Conservation (phyloP, 2,113 vertebrate species). For the Rallus limicola region DNA sequence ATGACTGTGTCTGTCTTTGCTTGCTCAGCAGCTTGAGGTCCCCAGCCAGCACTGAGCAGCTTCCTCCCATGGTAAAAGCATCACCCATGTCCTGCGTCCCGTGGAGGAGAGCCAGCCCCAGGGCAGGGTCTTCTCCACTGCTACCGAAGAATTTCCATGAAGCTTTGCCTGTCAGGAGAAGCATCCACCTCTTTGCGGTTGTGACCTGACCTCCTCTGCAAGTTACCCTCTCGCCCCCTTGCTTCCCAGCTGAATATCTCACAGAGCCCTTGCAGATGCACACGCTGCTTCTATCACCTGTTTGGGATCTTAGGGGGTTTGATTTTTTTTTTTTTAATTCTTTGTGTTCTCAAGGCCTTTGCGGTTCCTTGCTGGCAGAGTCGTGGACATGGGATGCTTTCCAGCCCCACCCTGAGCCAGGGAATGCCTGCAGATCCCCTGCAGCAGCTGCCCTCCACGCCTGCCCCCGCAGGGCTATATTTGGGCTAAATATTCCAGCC, state of each 20-base stretch:
- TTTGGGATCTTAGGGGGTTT: neutral
- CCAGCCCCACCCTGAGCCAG: neutral
- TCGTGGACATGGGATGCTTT: neutral
- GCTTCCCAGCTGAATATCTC: neutral
- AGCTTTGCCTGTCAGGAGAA: neutral
- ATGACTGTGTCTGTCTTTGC: no score
- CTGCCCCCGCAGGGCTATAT: neutral
- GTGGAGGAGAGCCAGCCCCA: neutral
- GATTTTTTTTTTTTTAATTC: neutral
- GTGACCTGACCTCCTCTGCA: neutral
- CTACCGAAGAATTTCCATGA: rapidly evolving
- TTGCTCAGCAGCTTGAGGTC: neutral
- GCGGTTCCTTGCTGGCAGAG: neutral
- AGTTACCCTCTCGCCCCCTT: neutral
- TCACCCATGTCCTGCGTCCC: neutral
- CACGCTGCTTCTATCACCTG: neutral
- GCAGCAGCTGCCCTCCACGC: neutral
- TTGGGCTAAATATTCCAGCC: conserved; percentile 7
- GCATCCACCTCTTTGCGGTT: neutral
- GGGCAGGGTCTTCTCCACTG: neutral
- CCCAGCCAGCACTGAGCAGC: neutral
- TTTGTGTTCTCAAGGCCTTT: neutral
- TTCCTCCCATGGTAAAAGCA: neutral
- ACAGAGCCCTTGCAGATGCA: neutral
- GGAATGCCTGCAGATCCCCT: neutral